Conservation (phyloP, 1,140 invertebrate species). For the Drosophila mayri region DNA sequence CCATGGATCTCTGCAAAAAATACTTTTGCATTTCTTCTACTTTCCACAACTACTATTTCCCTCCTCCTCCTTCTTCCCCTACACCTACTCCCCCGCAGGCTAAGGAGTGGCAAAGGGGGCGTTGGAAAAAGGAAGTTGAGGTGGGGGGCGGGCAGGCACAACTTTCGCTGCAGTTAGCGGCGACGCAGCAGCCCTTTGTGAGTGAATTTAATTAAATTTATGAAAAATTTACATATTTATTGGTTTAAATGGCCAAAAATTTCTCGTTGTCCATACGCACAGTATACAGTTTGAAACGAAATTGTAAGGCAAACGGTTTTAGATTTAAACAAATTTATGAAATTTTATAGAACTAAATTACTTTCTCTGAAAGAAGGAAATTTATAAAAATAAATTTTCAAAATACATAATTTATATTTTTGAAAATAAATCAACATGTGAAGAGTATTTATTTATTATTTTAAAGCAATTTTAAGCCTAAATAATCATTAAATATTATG, state of each 20-base stretch:
- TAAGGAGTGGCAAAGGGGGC: neutral
- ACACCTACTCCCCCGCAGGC: neutral
- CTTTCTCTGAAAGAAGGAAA: no score
- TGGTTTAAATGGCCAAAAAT: conserved; percentile 78
- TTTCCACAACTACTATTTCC: conserved; percentile 15
- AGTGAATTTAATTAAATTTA: conserved; percentile 82
- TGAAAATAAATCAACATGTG: no score
- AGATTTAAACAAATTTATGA: neutral
- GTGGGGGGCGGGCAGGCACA: conserved; percentile 2
- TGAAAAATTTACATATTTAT: conserved; percentile 84
- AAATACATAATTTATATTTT: neutral
- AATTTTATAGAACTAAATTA: neutral
- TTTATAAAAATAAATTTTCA: neutral
- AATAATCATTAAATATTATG: neutral
- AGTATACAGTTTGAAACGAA: neutral
- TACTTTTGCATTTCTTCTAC: conserved; percentile 31
- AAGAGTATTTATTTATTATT: no score
- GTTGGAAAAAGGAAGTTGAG: neutral
- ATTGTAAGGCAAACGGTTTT: neutral
- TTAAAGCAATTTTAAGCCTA: neutral
- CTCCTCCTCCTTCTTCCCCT: no score
- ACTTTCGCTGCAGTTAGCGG: conserved; percentile 62
- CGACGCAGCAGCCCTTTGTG: conserved; percentile 56
- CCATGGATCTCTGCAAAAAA: conserved; percentile 49
- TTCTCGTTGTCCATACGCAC: conserved; percentile 21